Evolutionary conservation across 2,797 vertebrate genomes (phyloP).

Genomic region (Meda fulgida): DNA sequence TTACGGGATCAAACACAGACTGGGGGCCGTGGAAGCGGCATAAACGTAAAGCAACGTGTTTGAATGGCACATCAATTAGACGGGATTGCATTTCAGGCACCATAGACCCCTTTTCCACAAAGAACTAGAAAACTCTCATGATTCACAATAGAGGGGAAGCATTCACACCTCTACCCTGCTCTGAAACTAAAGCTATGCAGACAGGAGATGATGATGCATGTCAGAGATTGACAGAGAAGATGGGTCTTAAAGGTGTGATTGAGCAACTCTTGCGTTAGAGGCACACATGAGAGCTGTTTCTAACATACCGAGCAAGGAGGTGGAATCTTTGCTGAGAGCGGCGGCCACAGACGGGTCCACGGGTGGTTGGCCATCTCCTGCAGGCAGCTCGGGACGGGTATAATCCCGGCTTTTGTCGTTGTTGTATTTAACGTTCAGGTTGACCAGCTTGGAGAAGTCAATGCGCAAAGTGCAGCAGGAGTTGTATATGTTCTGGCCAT

Average conservation of each 20-base stretch:
- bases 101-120: constrained; percentile 35
- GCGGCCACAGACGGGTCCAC: constrained; percentile 86
- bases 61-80: constrained; percentile 46
- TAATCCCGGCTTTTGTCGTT: constrained; percentile 99
- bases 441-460: constrained; percentile 98
- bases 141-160: constrained; percentile 22
- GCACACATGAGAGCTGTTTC: neutral
- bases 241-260: constrained; percentile 27
- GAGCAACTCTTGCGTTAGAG: neutral
- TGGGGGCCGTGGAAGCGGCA: constrained; percentile 36
- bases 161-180: constrained; percentile 44
- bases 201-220: constrained; percentile 36
- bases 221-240: constrained; percentile 28
- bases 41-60: constrained; percentile 28
- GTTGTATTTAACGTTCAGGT: constrained; percentile 99
- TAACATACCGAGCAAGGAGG: constrained; percentile 89
- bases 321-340: constrained; percentile 89
- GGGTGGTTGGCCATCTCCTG: constrained; percentile 90
- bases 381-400: constrained; percentile 94
- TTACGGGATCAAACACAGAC: constrained; percentile 47
- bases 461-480: constrained; percentile 97
- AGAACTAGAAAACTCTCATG: constrained; percentile 37
- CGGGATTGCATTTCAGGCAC: constrained; percentile 43
- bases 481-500: constrained; percentile 99
- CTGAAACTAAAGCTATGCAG: constrained; percentile 47